Evolutionary conservation across 2,888 invertebrate species (phyloP).

Genomic region (Linnaemya tessellans): DNA sequence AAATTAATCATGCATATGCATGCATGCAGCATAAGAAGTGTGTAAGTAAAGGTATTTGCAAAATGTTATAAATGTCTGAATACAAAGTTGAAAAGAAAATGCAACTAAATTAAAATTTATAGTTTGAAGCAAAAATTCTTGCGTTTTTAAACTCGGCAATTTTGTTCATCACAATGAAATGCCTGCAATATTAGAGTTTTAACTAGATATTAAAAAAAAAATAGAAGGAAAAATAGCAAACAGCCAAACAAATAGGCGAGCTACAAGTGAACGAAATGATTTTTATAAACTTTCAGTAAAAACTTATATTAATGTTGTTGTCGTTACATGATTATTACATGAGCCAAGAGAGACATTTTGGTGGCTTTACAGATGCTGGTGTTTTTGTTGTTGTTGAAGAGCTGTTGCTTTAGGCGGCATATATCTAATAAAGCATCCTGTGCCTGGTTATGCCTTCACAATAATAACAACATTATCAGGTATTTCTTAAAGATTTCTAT

Average conservation of each 20-base stretch:
- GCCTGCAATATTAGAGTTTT: conserved; percentile 33
- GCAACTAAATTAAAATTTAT: conserved; percentile 74
- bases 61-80: conserved; percentile 24
- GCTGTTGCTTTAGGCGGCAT: conserved; percentile 62
- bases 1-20: conserved; percentile 56
- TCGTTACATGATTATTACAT: conserved; percentile 67
- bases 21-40: background rate
- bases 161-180: conserved; percentile 44
- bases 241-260: background rate
- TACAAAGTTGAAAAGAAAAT: conserved; percentile 61
- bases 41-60: background rate
- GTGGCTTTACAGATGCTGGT: conserved; percentile 58
- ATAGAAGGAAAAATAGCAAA: background rate
- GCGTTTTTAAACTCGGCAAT: conserved; percentile 65
- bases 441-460: conserved; percentile 9
- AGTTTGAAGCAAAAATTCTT: conserved; percentile 70
- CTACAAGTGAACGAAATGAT: conserved; percentile 54
- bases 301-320: conserved; percentile 59
- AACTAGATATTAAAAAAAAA: background rate
- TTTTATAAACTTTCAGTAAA: conserved; percentile 50
- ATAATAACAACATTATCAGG: conserved; percentile 32
- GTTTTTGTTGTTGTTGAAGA: conserved; percentile 47
- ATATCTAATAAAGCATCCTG: conserved; percentile 69
- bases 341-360: conserved; percentile 66
- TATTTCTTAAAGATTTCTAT: conserved; percentile 55